These are phyloP conservation scores for Chaenodraco wilsoni DNA, from an alignment of 2,797 vertebrate genomes.

Conservation along the genomic window DNA sequence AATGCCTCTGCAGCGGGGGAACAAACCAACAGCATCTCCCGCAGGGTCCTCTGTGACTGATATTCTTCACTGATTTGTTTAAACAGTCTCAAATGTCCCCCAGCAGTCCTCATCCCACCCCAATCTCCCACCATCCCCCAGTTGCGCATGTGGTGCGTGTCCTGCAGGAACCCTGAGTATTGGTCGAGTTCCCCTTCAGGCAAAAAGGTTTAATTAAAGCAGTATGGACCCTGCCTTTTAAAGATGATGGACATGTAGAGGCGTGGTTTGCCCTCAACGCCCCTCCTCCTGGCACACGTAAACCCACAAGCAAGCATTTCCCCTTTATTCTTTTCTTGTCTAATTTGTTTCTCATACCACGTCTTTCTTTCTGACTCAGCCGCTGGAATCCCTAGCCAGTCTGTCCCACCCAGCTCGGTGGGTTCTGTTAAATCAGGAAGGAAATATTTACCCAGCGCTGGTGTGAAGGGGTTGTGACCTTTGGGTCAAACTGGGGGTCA, in stretches of 20 bases:
- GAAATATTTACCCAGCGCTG: slow-evolving; percentile 71
- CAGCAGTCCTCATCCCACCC: slow-evolving; percentile 36
- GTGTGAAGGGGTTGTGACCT: slow-evolving; percentile 71
- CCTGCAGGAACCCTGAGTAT: slow-evolving; percentile 41
- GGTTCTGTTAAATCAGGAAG: slow-evolving; percentile 64
- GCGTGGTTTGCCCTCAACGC: background rate
- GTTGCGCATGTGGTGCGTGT: slow-evolving; percentile 67
- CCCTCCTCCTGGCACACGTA: slow-evolving; percentile 28
- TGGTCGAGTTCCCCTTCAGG: slow-evolving; percentile 53
- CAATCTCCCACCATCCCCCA: slow-evolving; percentile 8
- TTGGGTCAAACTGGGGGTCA: slow-evolving; percentile 59
- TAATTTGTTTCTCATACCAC: slow-evolving; percentile 51
- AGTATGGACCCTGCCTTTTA: slow-evolving; percentile 55
- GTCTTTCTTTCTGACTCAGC: slow-evolving; percentile 58
- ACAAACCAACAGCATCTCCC: slow-evolving; percentile 67
- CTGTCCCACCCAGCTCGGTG: slow-evolving; percentile 35
- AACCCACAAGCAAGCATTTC: slow-evolving; percentile 41
- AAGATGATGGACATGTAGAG: slow-evolving; percentile 48
- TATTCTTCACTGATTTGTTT: slow-evolving; percentile 82
- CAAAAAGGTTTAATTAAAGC: slow-evolving; percentile 74
- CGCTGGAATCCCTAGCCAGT: slow-evolving; percentile 21
- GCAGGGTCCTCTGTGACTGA: slow-evolving; percentile 70
- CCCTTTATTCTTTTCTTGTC: slow-evolving; percentile 41
- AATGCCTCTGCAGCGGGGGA: slow-evolving; percentile 68
- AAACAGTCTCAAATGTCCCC: slow-evolving; percentile 80